Evolutionary conservation across 2,888 invertebrate species (phyloP).

Genomic region (Athetis lepigone): DNA sequence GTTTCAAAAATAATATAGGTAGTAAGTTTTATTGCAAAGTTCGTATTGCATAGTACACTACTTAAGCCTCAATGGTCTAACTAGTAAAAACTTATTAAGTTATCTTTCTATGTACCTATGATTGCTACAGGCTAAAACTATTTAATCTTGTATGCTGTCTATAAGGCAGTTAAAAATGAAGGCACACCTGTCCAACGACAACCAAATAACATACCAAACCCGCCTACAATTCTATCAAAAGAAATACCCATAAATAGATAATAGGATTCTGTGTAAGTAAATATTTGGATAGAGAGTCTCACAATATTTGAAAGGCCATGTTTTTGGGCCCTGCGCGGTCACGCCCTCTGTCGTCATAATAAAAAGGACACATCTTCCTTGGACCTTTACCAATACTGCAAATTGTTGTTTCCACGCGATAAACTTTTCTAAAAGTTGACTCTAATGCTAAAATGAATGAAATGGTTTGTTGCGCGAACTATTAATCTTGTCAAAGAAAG

Average conservation of each 20-base stretch:
- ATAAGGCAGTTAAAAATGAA: constrained; percentile 6
- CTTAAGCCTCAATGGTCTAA: no score
- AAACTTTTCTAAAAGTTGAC: constrained; percentile 83
- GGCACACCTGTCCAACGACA: constrained; percentile 45
- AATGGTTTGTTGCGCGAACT: constrained; percentile 72
- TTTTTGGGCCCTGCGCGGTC: constrained; percentile 77
- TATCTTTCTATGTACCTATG: no score
- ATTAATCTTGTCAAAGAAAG: constrained; percentile 85
- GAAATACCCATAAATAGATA: constrained; percentile 63
- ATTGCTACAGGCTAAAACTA: background rate
- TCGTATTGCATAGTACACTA: no score
- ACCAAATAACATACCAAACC: constrained; percentile 36
- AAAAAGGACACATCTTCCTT: constrained; percentile 58
- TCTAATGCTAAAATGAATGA: constrained; percentile 73
- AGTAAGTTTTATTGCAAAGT: no score
- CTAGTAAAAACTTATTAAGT: no score
- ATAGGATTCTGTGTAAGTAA: constrained; percentile 82
- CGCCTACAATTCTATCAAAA: constrained; percentile 58
- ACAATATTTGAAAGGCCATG: constrained; percentile 79
- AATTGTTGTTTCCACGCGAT: constrained; percentile 89
- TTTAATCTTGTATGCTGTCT: constrained; percentile 4
- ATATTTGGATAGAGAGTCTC: constrained; percentile 87
- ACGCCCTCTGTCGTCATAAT: constrained; percentile 85
- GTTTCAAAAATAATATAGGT: no score
- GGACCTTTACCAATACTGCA: constrained; percentile 81